Conservation (phyloP, 2,888 invertebrate genomes). For the Vanessa cardui region DNA sequence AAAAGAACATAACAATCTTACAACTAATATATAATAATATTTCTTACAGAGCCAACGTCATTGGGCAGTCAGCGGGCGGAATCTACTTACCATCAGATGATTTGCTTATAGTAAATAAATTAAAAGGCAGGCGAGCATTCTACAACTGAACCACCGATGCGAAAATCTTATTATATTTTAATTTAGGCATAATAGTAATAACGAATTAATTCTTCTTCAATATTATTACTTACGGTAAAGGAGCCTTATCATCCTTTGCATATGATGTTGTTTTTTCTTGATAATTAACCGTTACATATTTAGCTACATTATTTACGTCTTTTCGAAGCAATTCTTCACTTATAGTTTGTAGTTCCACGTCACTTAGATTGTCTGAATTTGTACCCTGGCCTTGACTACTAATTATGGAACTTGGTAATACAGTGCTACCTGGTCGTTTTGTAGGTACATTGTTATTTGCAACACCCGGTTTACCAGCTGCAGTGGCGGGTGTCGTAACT, state of each 20-base stretch:
- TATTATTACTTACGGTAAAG: constrained; percentile 85
- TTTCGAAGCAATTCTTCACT: constrained; percentile 88
- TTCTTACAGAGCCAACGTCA: too few relatives aligned
- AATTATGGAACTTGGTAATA: constrained; percentile 75
- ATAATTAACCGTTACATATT: constrained; percentile 86
- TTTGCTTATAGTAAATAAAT: too few relatives aligned
- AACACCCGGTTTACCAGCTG: constrained; percentile 36
- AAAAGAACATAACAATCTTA: too few relatives aligned
- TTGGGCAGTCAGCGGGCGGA: too few relatives aligned
- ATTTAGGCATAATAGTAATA: not conserved
- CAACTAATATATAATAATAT: too few relatives aligned
- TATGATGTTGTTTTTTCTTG: constrained; percentile 89
- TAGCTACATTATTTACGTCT: constrained; percentile 89
- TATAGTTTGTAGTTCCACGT: constrained; percentile 85
- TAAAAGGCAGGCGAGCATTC: too few relatives aligned
- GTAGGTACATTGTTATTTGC: constrained; percentile 37
- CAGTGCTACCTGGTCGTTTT: constrained; percentile 51
- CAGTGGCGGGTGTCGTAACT: constrained; percentile 50
- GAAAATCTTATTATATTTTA: too few relatives aligned
- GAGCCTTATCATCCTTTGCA: constrained; percentile 87
- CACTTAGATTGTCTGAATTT: constrained; percentile 65
- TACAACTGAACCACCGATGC: too few relatives aligned
- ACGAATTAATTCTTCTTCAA: not conserved
- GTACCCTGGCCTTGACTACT: constrained; percentile 51
- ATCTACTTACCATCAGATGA: too few relatives aligned